A percentile compares a stretch with the other conserved stretches of the same genome.
Evolutionary conservation across 2,113 vertebrate genomes (phyloP).

Genomic region (Diglossa brunneiventris): DNA sequence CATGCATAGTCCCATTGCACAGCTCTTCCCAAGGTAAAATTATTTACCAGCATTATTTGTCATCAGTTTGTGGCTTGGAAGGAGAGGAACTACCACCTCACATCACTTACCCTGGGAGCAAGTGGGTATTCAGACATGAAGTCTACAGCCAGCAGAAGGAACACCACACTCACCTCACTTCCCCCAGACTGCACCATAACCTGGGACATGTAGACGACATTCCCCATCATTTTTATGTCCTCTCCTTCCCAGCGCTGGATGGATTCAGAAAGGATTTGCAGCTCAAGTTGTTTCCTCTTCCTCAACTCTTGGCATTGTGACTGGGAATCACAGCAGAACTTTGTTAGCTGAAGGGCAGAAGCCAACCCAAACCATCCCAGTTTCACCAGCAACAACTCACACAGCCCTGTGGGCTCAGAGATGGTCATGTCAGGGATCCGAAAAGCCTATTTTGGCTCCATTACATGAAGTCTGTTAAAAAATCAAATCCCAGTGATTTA

Average conservation of each 20-base stretch:
- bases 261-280: constrained; percentile 94
- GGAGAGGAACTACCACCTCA: neutral
- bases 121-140: neutral
- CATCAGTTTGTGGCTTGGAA: neutral
- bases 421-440: neutral
- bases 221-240: constrained; percentile 90
- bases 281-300: constrained; percentile 92
- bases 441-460: neutral
- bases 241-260: constrained; percentile 97
- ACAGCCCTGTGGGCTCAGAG: neutral
- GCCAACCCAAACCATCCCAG: neutral
- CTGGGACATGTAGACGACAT: constrained; percentile 89
- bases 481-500: neutral
- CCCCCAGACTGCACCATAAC: constrained; percentile 84
- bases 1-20: accelerated
- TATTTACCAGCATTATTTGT: neutral
- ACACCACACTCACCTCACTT: constrained; percentile 81
- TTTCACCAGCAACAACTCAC: neutral
- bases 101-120: neutral
- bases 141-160: neutral
- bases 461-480: neutral
- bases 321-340: constrained; percentile 62
- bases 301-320: constrained; percentile 90
- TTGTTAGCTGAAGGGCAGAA: neutral
- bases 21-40: neutral